These are phyloP conservation scores for Calosoma granatense DNA, from an alignment of 1,140 invertebrate species.

Conservation along the genomic window DNA sequence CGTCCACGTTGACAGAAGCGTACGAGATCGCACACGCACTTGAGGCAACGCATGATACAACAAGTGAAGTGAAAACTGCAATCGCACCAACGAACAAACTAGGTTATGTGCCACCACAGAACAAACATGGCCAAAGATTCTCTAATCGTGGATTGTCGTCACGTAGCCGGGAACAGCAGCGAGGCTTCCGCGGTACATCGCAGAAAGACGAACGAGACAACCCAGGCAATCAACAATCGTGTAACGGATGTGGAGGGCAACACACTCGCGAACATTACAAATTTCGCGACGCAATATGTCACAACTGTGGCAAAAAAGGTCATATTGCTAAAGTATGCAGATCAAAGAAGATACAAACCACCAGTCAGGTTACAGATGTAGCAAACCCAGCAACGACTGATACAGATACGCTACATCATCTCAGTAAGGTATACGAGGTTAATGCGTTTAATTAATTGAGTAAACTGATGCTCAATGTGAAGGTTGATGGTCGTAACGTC, in stretches of 20 bases:
- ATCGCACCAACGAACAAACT: constrained; percentile 10
- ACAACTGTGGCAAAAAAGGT: constrained; percentile 14
- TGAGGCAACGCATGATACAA: constrained; percentile 11
- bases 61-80: constrained; percentile 4
- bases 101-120: constrained; percentile 3
- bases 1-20: constrained; percentile 16
- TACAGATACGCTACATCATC: no score
- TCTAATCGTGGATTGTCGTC: neutral
- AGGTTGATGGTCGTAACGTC: no score
- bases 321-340: constrained; percentile 13
- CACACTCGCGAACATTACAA: constrained; percentile 12
- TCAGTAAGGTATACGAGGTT: no score
- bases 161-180: neutral
- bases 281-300: constrained; percentile 12
- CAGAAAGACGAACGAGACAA: neutral
- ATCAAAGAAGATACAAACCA: no score
- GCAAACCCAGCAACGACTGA: no score
- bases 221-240: neutral
- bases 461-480: no score
- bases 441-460: no score
- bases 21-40: constrained; percentile 18
- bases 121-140: neutral
- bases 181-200: neutral
- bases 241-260: constrained; percentile 15
- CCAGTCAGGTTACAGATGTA: no score